Base-by-base conservation (phyloP, 2,797 vertebrate species). In the Anguilla pacifica region DNA sequence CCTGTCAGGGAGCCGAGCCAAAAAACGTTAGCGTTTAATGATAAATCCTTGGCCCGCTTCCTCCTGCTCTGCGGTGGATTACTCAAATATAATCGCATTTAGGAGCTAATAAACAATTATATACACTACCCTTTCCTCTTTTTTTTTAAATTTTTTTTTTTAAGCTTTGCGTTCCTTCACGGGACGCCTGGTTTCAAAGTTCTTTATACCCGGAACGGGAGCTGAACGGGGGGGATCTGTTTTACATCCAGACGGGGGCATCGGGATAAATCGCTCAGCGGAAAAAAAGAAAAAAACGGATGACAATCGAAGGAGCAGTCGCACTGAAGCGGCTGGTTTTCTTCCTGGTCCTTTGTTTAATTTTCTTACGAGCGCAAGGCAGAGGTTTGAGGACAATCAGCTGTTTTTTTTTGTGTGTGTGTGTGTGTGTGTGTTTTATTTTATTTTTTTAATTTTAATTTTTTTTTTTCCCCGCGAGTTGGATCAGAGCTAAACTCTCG, bases 61-160 rank as follows among this genome's bases (percentile, higher is more conserved):
- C 90, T 92, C 92, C 84, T 87, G 89, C 84, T 79, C 87, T 86
- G 92, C 93, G 93, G 92, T 92, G 88, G 90, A 93, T 94, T 92
- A 91, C 92, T 91, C 93, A 82, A 92, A 94, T 94, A 93, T 92
- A 93, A 93, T 93, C 92, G 92, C 89, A 94, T 95, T 94, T 94
- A 94, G 90, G 89, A 86, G 87, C 86, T 93, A 92, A 91, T 93
- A 94, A 94, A 94, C 94, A 92, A 93, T 86, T 92, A 85, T 85
- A 91, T 61, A 89, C 85, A 87, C 89, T 87, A 89, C 64, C 39
- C 35, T 61, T 61, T 92, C 90, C 15, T 39, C 90, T 86, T 19
- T 89, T 87, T 49, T 28, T 35, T 74, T 64, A 31, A 31, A 31
- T 87, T 49, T 28, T 35, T 74, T 64, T 67, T 67, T 67, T 57